Base-by-base conservation (phyloP, 2,797 vertebrate genomes). In the Bovichtus variegatus region DNA sequence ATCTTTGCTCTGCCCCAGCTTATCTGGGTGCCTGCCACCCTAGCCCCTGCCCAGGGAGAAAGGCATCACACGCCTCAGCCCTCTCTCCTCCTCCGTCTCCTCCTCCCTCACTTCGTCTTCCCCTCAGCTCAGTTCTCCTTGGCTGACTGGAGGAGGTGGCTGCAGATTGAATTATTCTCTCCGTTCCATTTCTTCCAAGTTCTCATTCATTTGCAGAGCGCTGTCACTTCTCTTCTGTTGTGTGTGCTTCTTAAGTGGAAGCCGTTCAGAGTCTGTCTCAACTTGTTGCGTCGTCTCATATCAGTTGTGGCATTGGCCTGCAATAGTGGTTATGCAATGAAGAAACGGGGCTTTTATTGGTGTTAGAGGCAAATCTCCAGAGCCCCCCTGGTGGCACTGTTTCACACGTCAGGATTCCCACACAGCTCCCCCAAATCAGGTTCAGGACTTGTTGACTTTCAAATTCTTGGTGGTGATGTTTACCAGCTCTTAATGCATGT, bases 141-240 rank as follows among this genome's bases (percentile, higher is more conserved):
- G 83, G 83, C 76, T 84, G 85, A 76, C 74, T 87, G 88, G 79
- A 81, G 74, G 86, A 86, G 89, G 89, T 82, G 81, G 84, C 78
- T 74, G 72, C 74, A 87, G 92, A 93, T 93, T 91, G 90, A 91
- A 91, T 92, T 91, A 90, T 93, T 90, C 65, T 91, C 87, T 84
- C 64, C 9, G 19, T 89, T 92, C 87, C 84, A 76, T 92, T 91
- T 89, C 89, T 86, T 40, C 62, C 64, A 71, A 80, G 87, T 91
- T 90, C 88, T 85, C 85, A 86, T 91, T 91, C 44, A 82, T 92
- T 90, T 91, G 85, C 82, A 13, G 43, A 15, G 44, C n/a, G 44
- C 85, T 90, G 91, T 91, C 90, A 75, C 88, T 87, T 92, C 83
- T 87, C 77, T 77, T 91, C 87, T 81, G 78, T 83, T 87, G 84